Base-by-base conservation (phyloP, 2,888 invertebrate species). In the Achlya flavicornis region DNA sequence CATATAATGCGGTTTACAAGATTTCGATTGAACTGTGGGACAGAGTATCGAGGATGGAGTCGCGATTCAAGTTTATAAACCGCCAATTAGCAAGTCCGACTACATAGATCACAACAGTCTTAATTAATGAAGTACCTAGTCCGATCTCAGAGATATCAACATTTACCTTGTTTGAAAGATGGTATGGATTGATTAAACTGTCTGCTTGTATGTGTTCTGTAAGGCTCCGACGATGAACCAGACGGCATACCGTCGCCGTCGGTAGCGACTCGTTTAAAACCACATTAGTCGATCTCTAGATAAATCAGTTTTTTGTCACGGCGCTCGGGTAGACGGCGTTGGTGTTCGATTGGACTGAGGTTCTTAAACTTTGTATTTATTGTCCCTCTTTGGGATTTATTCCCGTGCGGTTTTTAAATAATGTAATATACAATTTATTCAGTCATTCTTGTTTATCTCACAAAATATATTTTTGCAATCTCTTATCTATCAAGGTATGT, bases 261-360 rank as follows among this genome's bases (percentile, higher is more conserved):
- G 19, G 19, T 53, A 53, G 53, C 53, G 53, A 53, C 53, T 53
- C 53, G 53, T 53, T 53, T 53, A 53, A 53, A 53, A 53, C 53
- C 53, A 19, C 53, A 53, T 53, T 53, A 53, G 53, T 53, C 19
- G 19, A 53, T 53, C 53, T 53, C 19, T 53, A 53, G 53, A 53
- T 53, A 53, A 53, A 53, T 53, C 53, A 53, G 53, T 53, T 53
- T 53, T 53, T 53, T 53, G 19, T 53, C 53, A 53, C 19, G 53
- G 53, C 10, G 8, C 53, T 19, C 16, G 19, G 4, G 53, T 53
- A 53, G 19, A 19, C 53, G 53, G 19, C 19, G 53, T 2, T 53
- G 53, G 53, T n/a, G 19, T 16, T 19, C 53, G 53, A 19, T 19
- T 19, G 53, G 53, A 53, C 53, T 19, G 53, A 10, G 53, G 53